These are phyloP conservation scores for Hipposideros armiger DNA, from an alignment of 2,113 vertebrate species.

Conservation along the genomic window DNA sequence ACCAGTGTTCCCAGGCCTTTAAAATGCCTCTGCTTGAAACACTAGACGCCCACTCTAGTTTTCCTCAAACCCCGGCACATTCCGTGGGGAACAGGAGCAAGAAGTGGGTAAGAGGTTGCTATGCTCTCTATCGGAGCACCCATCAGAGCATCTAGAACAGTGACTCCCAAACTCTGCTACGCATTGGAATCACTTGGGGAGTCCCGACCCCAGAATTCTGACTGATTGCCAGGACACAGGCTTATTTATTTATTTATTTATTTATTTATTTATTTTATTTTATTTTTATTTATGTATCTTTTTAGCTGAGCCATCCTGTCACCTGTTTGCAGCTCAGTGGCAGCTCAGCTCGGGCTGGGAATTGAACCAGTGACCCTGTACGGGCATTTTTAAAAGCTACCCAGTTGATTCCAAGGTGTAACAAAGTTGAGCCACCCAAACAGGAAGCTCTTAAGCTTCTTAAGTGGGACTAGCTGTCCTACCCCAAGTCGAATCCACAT, in stretches of 20 bases:
- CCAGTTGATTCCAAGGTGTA: not conserved
- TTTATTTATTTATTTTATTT: no score
- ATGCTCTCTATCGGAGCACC: fast-evolving
- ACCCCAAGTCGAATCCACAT: not conserved
- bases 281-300: no score
- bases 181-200: not conserved
- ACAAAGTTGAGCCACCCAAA: not conserved
- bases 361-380: no score
- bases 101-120: not conserved
- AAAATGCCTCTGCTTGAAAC: not conserved
- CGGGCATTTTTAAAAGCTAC: not conserved
- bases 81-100: not conserved
- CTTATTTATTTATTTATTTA: no score
- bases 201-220: not conserved
- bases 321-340: no score
- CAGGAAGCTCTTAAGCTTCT: not conserved
- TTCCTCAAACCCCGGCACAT: not conserved
- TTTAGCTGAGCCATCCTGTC: no score
- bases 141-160: fast-evolving
- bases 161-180: not conserved
- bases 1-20: not conserved
- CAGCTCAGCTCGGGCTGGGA: no score
- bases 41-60: not conserved
- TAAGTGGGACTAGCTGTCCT: not conserved
- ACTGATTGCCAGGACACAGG: not conserved